Evolutionary conservation across 2,888 invertebrate genomes (phyloP).

Genomic region (Clepsis dumicolana): DNA sequence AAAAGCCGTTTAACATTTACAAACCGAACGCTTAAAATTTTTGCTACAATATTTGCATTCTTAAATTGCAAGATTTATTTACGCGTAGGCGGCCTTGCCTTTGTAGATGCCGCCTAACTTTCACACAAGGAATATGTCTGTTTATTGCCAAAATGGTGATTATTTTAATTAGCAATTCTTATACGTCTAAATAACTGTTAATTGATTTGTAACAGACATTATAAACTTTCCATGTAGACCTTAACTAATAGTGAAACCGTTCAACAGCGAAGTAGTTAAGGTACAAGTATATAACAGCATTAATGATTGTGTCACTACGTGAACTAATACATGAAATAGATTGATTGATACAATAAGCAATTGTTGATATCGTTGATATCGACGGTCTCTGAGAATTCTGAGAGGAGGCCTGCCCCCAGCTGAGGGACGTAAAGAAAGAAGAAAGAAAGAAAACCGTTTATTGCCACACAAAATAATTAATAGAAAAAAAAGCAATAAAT

Average conservation of each 20-base stretch:
- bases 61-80: conserved; percentile 6
- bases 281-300: too few species aligned
- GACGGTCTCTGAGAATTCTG: too few species aligned
- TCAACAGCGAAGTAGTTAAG: not conserved
- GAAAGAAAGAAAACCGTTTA: too few species aligned
- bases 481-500: too few species aligned
- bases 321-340: too few species aligned
- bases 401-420: too few species aligned
- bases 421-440: too few species aligned
- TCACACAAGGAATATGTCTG: not conserved
- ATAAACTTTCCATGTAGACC: conserved; percentile 20
- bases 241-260: conserved; percentile 2
- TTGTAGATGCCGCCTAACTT: conserved; percentile 9
- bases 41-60: conserved; percentile 9
- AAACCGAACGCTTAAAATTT: not conserved
- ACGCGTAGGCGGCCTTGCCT: not conserved
- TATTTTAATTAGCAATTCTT: not conserved
- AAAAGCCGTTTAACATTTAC: not conserved
- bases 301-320: too few species aligned
- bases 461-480: too few species aligned
- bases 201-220: not conserved
- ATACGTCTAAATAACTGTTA: not conserved
- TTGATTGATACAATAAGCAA: too few species aligned
- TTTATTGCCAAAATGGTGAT: not conserved
- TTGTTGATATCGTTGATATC: too few species aligned